Conservation (phyloP, 1,140 invertebrate species). For the Cheumatopsyche charites region DNA sequence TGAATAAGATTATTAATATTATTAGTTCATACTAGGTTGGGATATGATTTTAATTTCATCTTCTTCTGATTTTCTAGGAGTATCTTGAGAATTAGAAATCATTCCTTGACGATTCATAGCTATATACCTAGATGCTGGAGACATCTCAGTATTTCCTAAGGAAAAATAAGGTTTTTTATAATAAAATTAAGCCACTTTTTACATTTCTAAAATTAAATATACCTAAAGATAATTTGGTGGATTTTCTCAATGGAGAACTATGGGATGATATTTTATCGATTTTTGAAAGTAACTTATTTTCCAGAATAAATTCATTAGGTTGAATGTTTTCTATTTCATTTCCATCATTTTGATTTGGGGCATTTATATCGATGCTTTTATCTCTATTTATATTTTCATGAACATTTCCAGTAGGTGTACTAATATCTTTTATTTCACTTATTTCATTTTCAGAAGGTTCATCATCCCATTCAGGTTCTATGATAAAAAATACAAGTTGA, state of each 20-base stretch:
- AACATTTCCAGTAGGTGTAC: conserved; percentile 5
- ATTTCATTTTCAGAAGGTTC: too few relatives aligned
- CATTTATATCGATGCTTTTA: neutral
- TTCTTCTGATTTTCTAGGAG: conserved; percentile 51
- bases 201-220: too few relatives aligned
- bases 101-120: conserved; percentile 58
- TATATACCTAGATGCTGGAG: conserved; percentile 58
- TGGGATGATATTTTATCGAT: neutral
- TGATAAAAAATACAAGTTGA: too few relatives aligned
- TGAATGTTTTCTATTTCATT: too few relatives aligned
- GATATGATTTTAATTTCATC: neutral
- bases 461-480: too few relatives aligned
- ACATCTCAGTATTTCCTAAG: conserved; percentile 56
- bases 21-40: too few relatives aligned
- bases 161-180: neutral
- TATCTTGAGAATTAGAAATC: conserved; percentile 56
- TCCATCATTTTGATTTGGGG: too few relatives aligned
- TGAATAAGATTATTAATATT: neutral
- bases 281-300: too few relatives aligned
- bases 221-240: conserved; percentile 36
- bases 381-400: neutral
- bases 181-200: too few relatives aligned
- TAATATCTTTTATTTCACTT: too few relatives aligned
- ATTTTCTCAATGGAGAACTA: conserved; percentile 31
- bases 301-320: too few relatives aligned